phyloP scores from a whole-genome alignment of 2,888 invertebrate genomes.

The Andrena minutula region DNA sequence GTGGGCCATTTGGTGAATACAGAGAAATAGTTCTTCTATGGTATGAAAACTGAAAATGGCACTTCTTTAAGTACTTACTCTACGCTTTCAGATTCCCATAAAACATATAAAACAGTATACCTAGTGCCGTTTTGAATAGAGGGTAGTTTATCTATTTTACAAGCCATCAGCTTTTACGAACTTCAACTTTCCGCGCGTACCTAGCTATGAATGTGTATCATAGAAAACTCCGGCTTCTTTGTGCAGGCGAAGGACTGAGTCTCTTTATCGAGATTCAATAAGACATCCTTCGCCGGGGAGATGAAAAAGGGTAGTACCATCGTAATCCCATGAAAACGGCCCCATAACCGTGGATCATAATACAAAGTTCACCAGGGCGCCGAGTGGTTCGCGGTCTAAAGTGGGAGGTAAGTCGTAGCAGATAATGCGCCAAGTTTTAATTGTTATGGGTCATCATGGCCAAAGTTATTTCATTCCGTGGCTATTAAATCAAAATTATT shows the following conservation, averaged over 20 bases:
- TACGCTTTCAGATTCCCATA: no score
- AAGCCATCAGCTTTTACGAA: neutral
- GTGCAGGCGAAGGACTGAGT: neutral
- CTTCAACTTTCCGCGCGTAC: neutral
- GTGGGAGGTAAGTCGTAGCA: constrained; percentile 52
- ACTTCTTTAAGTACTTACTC: no score
- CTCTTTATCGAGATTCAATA: constrained; percentile 54
- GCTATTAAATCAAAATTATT: constrained; percentile 73
- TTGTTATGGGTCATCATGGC: constrained; percentile 76
- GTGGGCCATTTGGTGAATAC: no score
- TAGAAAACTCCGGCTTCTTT: neutral
- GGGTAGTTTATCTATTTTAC: constrained; percentile 1
- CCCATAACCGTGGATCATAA: constrained; percentile 75
- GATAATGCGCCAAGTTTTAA: constrained; percentile 79
- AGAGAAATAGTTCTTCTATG: no score
- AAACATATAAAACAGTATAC: no score
- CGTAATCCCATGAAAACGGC: constrained; percentile 58
- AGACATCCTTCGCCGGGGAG: constrained; percentile 31
- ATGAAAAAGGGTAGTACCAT: constrained; percentile 48
- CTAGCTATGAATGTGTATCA: neutral
- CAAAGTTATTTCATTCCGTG: constrained; percentile 63
- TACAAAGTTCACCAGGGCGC: constrained; percentile 76
- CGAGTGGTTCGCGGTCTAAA: constrained; percentile 49
- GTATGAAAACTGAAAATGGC: no score
- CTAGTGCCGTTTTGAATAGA: no score